Evolutionary conservation across 2,113 vertebrate species (phyloP).

Genomic region (Hippocampus comes): DNA sequence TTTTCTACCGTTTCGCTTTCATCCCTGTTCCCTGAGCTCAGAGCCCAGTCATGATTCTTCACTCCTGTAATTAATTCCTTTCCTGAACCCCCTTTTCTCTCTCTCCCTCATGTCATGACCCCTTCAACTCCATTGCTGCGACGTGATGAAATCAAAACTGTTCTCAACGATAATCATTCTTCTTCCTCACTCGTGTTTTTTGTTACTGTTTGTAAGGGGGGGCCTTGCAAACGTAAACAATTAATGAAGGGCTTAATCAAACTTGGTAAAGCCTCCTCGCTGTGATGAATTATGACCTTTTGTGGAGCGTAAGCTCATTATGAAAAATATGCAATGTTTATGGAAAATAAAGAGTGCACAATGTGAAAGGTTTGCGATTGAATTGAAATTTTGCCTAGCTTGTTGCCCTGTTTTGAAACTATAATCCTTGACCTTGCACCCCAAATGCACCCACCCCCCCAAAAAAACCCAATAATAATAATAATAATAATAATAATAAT

Average conservation of each 20-base stretch:
- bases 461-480: no score
- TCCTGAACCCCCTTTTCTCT: slow-evolving; percentile 1
- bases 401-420: background rate
- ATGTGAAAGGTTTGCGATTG: slow-evolving; percentile 46
- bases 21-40: slow-evolving; percentile 37
- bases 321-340: slow-evolving; percentile 36
- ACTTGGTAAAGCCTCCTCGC: slow-evolving; percentile 40
- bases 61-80: slow-evolving; percentile 53
- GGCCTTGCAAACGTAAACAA: slow-evolving; percentile 29
- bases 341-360: slow-evolving; percentile 39
- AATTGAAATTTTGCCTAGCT: slow-evolving; percentile 47
- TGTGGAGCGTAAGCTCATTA: slow-evolving; percentile 30
- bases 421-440: background rate
- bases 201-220: slow-evolving; percentile 6
- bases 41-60: slow-evolving; percentile 45
- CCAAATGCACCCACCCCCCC: background rate
- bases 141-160: slow-evolving; percentile 57
- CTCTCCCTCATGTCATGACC: slow-evolving; percentile 30
- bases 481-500: no score
- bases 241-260: slow-evolving; percentile 52
- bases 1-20: slow-evolving; percentile 33
- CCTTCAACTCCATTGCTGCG: slow-evolving; percentile 34
- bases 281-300: slow-evolving; percentile 50
- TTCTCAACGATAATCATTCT: slow-evolving; percentile 42
- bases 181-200: slow-evolving; percentile 37